Evolutionary conservation across 92 coral and sea anemone genomes (phyloP), one percentile per base, ranked within the genome.

Genomic region (Paramuricea clavata): DNA sequence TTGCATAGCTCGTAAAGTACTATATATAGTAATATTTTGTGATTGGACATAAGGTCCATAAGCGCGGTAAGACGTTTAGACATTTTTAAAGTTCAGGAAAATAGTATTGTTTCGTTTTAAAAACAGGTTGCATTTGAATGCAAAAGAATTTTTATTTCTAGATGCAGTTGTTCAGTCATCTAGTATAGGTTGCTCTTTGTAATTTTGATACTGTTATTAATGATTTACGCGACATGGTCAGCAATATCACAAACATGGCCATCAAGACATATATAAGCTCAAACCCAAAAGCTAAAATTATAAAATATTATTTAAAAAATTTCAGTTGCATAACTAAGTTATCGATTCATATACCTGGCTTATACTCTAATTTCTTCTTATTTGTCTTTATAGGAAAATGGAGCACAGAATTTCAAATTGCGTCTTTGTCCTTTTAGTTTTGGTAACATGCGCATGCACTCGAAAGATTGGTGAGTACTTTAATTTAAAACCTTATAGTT

Each of bases 381-480:
- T 47, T 49, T 25, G 4, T 13, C 12, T 49, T 34, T 27, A 13
- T 17, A 49, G 67, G 49, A 76, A 76, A 49, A 76, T 76, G 82
- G 82, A 52, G 67, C 27, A 13, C 16, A 76, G 36, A 52, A 49
- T 76, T 49, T 52, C 82, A 76, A 49, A 39, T 76, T 56, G 68
- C 36, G 82, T 52, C 68, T 54, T 76, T 54, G 82, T 76, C 52
- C 47, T 76, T 49, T 36, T 27, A 28, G 16, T 76, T 22, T 60
- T 76, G 43, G 41, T 76, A 1, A 32, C 82, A 47, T 76, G 82
- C 69, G 67, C 82, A 30, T 76, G 82, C 44, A 44, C 82, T 13
- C 42, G 22, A 27, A 52, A n/a, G 27, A 76, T 76, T 27, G 82
- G 82, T 76, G n/a, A 54, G 82, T 76, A 49, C 44, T 25, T 26